A percentile compares a stretch with the other conserved stretches of the same genome.
phyloP scores from a whole-genome alignment of 1,140 invertebrate genomes.

The Artemia franciscana region DNA sequence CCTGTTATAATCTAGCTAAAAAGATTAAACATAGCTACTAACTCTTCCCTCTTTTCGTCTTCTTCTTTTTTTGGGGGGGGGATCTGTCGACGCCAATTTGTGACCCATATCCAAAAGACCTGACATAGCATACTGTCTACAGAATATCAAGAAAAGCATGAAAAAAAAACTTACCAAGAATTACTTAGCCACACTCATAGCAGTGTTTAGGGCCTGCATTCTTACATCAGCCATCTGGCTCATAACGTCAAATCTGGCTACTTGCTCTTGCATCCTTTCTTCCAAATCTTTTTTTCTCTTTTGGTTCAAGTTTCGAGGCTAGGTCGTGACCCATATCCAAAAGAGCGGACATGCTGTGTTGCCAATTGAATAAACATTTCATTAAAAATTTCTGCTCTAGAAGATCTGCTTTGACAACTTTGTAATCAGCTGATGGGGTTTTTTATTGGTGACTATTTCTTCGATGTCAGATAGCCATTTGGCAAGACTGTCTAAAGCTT shows the following conservation, averaged over 20 bases:
- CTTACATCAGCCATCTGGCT: constrained; percentile 55
- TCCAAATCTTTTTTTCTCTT: constrained; percentile 68
- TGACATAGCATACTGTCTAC: too few relatives aligned
- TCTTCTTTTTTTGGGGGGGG: too few relatives aligned
- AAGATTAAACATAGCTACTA: too few relatives aligned
- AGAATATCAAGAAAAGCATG: too few relatives aligned
- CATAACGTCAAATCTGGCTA: constrained; percentile 57
- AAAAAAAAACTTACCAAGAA: constrained; percentile 26
- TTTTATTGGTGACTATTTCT: constrained; percentile 88
- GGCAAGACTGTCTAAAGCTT: constrained; percentile 30
- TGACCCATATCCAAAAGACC: too few relatives aligned
- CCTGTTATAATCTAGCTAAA: too few relatives aligned
- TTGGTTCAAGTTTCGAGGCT: constrained; percentile 50
- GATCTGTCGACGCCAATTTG: too few relatives aligned
- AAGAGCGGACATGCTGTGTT: constrained; percentile 69
- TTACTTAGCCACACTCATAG: constrained; percentile 59
- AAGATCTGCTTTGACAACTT: constrained; percentile 69
- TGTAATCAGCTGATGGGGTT: constrained; percentile 89
- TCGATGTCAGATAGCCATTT: constrained; percentile 89
- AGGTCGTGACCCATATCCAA: constrained; percentile 70
- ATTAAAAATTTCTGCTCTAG: constrained; percentile 54
- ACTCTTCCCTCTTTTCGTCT: too few relatives aligned
- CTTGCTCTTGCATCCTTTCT: constrained; percentile 59
- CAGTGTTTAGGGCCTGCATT: constrained; percentile 62
- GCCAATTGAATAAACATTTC: constrained; percentile 81